Conservation (phyloP, 2,888 invertebrate genomes). For the Bhutanitis thaidina region DNA sequence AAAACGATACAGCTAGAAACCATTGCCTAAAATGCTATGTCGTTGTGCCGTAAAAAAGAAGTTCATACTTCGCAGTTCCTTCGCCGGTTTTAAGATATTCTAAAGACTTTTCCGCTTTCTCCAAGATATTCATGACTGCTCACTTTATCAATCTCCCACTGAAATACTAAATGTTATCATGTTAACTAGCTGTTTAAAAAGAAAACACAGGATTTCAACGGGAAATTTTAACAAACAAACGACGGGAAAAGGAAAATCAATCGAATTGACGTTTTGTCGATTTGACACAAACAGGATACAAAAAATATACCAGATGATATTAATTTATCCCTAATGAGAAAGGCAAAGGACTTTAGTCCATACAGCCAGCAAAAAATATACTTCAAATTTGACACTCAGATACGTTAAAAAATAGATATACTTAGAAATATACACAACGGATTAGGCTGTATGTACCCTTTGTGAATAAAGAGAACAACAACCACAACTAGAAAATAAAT, state of each 20-base stretch:
- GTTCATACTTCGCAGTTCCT: conserved; percentile 54
- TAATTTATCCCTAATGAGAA: too few relatives aligned
- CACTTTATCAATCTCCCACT: neutral
- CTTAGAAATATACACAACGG: too few relatives aligned
- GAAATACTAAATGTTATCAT: conserved; percentile 31
- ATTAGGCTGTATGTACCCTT: too few relatives aligned
- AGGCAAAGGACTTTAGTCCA: too few relatives aligned
- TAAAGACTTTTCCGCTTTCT: conserved; percentile 72
- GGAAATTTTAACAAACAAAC: conserved; percentile 41
- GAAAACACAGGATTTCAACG: conserved; percentile 34
- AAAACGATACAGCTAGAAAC: conserved; percentile 8
- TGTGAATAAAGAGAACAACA: too few relatives aligned
- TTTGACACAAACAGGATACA: too few relatives aligned
- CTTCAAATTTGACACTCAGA: too few relatives aligned
- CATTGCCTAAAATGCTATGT: neutral
- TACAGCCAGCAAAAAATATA: too few relatives aligned
- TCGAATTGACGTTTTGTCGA: conserved; percentile 27
- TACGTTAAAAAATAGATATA: too few relatives aligned
- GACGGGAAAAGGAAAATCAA: conserved; percentile 47
- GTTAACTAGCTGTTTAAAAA: conserved; percentile 25
- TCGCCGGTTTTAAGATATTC: conserved; percentile 66
- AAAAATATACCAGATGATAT: too few relatives aligned
- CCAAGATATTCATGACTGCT: conserved; percentile 64
- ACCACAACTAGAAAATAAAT: too few relatives aligned
- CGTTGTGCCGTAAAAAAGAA: neutral